These are phyloP conservation scores for Andrena flavipes DNA, from an alignment of 2,888 invertebrate species.

Conservation along the genomic window DNA sequence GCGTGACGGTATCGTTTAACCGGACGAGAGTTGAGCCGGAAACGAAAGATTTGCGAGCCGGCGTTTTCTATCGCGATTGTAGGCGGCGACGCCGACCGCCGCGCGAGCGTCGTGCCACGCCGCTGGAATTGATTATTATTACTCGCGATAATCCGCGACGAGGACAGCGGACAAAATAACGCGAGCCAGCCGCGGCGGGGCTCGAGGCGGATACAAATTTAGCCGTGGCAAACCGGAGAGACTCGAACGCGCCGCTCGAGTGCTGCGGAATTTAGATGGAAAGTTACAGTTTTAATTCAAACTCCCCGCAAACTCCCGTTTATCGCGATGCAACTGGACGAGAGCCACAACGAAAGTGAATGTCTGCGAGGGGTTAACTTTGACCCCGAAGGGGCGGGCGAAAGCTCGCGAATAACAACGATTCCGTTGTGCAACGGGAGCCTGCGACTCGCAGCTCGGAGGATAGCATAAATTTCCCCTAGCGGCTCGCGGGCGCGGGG, in stretches of 20 bases:
- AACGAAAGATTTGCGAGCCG: slow-evolving; percentile 68
- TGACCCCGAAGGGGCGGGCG: slow-evolving; percentile 8
- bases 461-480: background rate
- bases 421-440: slow-evolving; percentile 1
- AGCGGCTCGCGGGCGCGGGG: background rate
- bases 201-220: slow-evolving; percentile 55
- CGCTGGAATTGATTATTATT: slow-evolving; percentile 67
- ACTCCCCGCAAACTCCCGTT: slow-evolving; percentile 48
- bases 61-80: slow-evolving; percentile 51
- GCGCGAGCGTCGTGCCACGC: background rate
- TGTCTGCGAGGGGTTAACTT: slow-evolving; percentile 35
- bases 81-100: slow-evolving; percentile 8
- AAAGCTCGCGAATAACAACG: slow-evolving; percentile 2
- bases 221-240: slow-evolving; percentile 41
- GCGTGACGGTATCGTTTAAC: slow-evolving; percentile 31
- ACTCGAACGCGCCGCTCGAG: slow-evolving; percentile 22
- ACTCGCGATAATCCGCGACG: slow-evolving; percentile 52
- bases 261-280: slow-evolving; percentile 56
- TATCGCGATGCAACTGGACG: slow-evolving; percentile 44
- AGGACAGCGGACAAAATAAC: slow-evolving; percentile 33
- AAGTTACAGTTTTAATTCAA: slow-evolving; percentile 66
- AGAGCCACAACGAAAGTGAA: slow-evolving; percentile 46
- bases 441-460: background rate
- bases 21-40: slow-evolving; percentile 61
- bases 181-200: slow-evolving; percentile 5